phyloP scores from a whole-genome alignment of 2,797 vertebrate species.

The Schizothorax lantsangensis region DNA sequence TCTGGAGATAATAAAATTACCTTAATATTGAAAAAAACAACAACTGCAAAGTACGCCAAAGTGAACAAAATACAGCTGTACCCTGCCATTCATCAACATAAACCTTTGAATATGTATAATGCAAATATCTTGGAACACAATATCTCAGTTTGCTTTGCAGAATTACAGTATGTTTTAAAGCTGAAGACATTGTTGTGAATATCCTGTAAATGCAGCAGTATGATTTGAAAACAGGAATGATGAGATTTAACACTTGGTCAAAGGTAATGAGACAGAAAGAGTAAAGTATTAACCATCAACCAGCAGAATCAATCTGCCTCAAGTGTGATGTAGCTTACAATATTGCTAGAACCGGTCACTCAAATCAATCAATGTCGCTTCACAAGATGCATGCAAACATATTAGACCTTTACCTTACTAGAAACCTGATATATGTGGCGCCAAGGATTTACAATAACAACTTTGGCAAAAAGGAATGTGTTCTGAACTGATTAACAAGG shows the following conservation, averaged over 20 bases:
- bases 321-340: neutral
- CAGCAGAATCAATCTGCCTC: conserved; percentile 15
- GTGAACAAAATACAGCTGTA: neutral
- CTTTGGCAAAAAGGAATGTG: conserved; percentile 6
- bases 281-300: conserved; percentile 22
- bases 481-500: neutral
- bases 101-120: neutral
- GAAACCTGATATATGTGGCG: neutral
- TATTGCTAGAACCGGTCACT: conserved; percentile 20
- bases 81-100: neutral
- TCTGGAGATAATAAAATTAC: neutral
- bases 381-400: conserved; percentile 17
- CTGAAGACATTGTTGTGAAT: neutral
- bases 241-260: neutral
- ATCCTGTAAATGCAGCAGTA: neutral
- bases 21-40: neutral
- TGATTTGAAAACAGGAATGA: conserved; percentile 1
- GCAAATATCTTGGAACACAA: neutral
- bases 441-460: neutral
- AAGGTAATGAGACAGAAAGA: conserved; percentile 1
- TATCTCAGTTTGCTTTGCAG: neutral
- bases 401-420: neutral
- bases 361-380: neutral
- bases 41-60: neutral
- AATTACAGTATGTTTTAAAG: neutral